Evolutionary conservation across 2,113 vertebrate genomes (phyloP), one percentile per base, ranked within the genome.

Genomic region (Puntigrus tetrazona): DNA sequence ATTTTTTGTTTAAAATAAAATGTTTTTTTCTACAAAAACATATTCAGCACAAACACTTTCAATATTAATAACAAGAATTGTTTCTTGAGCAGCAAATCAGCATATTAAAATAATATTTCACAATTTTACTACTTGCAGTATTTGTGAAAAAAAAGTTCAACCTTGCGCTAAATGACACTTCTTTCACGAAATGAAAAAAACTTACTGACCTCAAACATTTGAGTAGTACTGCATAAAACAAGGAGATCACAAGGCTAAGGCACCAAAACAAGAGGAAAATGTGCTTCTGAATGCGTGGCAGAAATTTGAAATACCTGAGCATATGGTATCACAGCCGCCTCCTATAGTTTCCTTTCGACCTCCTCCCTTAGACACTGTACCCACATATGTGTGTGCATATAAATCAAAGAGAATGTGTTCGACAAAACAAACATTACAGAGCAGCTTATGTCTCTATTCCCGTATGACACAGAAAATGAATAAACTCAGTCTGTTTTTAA

Each of bases 241-340:
- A 69, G 65, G 65, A 69, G 8, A 69, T 18, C 7, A 45, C 16
- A 36, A 38, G 31, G 9, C 31, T 25, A 41, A 38, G 7, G 2
- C 31, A 25, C 16, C 9, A 45, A 43, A 61, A 63, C 14, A 63
- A 41, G 11, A 59, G 7, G 31, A 76, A 65, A 52, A 29, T 36
- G 29, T 45, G 82, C 25, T 61, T 52, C 38, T 47, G 7, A 41
- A 61, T 43, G 73, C 2, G 7, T 20, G 25, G 29, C 25, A n/a
- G 25, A 70, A 16, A 22, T 34, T n/a, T 81, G 38, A 89, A 89
- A 89, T 87, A 88, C 65, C 78, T 61, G 84, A 87, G 50, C 89
- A 90, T 88, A 88, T 90, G 89, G 84, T 50, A 75, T 20, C 79
- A 47, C 70, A 45, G 82, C 55, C 34, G 29, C 78, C 84, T 86